phyloP scores from a whole-genome alignment of 1,140 invertebrate species.

The Lepidostoma basale region DNA sequence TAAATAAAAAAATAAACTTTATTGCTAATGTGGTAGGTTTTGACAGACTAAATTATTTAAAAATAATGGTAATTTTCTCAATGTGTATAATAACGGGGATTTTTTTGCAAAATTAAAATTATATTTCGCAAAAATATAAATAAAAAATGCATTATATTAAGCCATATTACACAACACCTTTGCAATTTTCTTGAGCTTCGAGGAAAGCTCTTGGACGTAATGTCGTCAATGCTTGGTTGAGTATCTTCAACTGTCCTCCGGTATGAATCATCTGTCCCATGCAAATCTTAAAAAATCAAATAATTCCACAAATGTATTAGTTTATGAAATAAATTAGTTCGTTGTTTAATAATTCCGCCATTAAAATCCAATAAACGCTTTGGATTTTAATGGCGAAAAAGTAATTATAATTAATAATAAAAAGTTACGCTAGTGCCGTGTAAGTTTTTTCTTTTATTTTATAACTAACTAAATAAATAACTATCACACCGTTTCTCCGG shows the following conservation, averaged over 20 bases:
- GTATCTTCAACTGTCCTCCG: slow-evolving; percentile 40
- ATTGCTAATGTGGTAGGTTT: no score
- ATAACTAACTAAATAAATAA: no score
- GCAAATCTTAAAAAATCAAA: slow-evolving; percentile 32
- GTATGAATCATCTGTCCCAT: slow-evolving; percentile 43
- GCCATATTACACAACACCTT: neutral
- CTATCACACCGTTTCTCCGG: no score
- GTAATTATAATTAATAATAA: neutral
- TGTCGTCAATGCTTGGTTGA: slow-evolving; percentile 33
- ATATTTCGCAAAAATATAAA: neutral
- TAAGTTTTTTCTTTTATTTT: no score
- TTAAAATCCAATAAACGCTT: neutral
- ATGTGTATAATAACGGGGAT: no score
- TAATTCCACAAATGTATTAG: neutral
- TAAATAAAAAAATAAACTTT: no score
- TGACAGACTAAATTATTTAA: no score
- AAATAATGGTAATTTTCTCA: no score
- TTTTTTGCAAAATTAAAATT: no score
- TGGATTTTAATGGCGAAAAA: neutral
- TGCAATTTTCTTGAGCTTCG: slow-evolving; percentile 1
- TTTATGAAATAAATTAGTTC: neutral
- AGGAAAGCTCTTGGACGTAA: slow-evolving; percentile 17
- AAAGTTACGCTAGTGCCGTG: no score
- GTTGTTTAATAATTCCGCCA: neutral
- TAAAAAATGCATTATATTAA: neutral